These are phyloP conservation scores for Melitaea athalia DNA, from an alignment of 2,888 invertebrate genomes.

Conservation along the genomic window DNA sequence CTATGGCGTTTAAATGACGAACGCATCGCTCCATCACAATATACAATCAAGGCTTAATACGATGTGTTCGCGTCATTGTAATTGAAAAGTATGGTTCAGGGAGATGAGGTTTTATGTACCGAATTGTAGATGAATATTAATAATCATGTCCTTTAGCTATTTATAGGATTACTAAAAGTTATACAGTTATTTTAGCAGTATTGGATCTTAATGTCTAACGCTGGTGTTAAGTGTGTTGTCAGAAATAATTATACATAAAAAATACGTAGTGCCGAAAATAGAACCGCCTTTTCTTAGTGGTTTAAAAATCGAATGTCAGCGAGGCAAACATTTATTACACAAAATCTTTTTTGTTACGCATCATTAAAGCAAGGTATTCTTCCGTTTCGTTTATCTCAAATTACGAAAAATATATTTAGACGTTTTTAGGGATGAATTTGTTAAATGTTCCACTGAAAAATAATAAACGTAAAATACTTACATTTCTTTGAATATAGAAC, in stretches of 20 bases:
- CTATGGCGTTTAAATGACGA: conserved; percentile 38
- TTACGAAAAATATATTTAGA: background rate
- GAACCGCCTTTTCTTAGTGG: no score
- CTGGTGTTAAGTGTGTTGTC: no score
- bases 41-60: conserved; percentile 37
- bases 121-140: no score
- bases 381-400: background rate
- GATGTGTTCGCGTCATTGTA: conserved; percentile 23
- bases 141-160: no score
- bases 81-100: conserved; percentile 5
- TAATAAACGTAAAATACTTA: background rate
- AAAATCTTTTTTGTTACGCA: background rate
- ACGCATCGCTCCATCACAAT: conserved; percentile 29
- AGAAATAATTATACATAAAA: no score
- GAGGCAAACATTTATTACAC: background rate
- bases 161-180: no score
- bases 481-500: conserved; percentile 3
- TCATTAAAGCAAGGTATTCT: conserved; percentile 2
- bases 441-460: background rate
- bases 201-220: no score
- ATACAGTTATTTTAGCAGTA: no score
- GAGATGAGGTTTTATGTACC: conserved; percentile 1
- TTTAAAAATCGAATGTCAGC: background rate
- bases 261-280: no score
- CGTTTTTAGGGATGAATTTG: background rate